Evolutionary conservation across 2,888 invertebrate genomes (phyloP).

Genomic region (Ichneumoninae sp.): DNA sequence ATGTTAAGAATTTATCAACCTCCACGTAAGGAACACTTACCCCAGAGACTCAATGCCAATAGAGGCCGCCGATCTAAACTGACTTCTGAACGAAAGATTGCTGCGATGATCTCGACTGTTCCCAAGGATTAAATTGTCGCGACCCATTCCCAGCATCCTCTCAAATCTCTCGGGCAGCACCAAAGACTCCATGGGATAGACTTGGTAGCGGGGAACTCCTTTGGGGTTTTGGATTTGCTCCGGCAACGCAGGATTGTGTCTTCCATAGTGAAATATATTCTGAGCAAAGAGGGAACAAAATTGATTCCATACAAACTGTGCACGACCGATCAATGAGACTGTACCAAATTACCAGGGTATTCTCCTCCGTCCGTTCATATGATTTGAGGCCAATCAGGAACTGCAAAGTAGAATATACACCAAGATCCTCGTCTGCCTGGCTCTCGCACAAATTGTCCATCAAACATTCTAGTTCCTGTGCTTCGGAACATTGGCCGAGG

Average conservation of each 20-base stretch:
- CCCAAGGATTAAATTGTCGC: constrained; percentile 58
- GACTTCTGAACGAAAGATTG: constrained; percentile 70
- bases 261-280: constrained; percentile 79
- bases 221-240: constrained; percentile 67
- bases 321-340: neutral
- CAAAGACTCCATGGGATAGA: constrained; percentile 79
- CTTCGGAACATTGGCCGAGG: constrained; percentile 71
- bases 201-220: constrained; percentile 75
- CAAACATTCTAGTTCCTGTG: constrained; percentile 74
- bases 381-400: constrained; percentile 77
- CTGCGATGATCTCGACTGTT: constrained; percentile 66
- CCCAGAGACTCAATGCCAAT: constrained; percentile 42
- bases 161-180: constrained; percentile 78
- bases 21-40: neutral
- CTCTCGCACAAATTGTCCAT: constrained; percentile 69
- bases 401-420: constrained; percentile 71
- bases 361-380: constrained; percentile 64
- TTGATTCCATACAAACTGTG: neutral
- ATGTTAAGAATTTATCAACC: neutral
- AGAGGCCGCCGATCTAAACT: constrained; percentile 67
- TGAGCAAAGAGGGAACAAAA: constrained; percentile 60
- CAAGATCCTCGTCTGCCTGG: constrained; percentile 64
- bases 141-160: constrained; percentile 71
- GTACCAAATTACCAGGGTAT: constrained; percentile 72
- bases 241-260: constrained; percentile 75